These are phyloP conservation scores for Acrocyrtus sp. DNA, from an alignment of 2,888 invertebrate genomes.

Conservation along the genomic window DNA sequence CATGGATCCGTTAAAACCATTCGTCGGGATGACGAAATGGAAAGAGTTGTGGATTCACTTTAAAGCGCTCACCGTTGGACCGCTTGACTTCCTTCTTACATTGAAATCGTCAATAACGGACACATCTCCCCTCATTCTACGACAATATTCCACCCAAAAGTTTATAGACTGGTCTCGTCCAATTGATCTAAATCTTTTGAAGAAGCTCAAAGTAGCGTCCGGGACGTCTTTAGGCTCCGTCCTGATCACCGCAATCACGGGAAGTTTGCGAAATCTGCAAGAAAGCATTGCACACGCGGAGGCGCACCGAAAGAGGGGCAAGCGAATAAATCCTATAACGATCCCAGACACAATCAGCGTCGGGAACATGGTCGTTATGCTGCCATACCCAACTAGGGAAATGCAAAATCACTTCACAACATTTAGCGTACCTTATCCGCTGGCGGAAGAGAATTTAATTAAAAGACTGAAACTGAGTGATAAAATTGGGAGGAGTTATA, in stretches of 20 bases:
- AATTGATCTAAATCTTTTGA: conserved; percentile 46
- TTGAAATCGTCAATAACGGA: conserved; percentile 41
- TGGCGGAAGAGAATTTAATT: conserved; percentile 40
- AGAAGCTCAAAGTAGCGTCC: conserved; percentile 51
- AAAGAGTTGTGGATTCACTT: conserved; percentile 37
- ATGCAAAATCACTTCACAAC: conserved; percentile 60
- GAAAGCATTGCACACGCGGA: conserved; percentile 16
- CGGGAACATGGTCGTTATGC: conserved; percentile 55
- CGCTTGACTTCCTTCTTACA: conserved; percentile 41
- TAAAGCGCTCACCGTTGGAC: conserved; percentile 49
- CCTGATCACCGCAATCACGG: conserved; percentile 48
- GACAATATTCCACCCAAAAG: conserved; percentile 51
- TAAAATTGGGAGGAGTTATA: conserved; percentile 21
- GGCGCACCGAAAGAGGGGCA: not conserved
- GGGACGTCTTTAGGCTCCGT: conserved; percentile 51
- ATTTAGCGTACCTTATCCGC: conserved; percentile 55
- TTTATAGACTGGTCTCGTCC: conserved; percentile 52
- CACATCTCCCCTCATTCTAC: conserved; percentile 44
- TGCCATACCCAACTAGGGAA: conserved; percentile 53
- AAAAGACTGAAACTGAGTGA: conserved; percentile 49
- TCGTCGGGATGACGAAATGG: conserved; percentile 31
- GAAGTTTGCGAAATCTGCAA: conserved; percentile 42
- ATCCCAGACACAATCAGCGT: conserved; percentile 37
- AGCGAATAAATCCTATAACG: not conserved
- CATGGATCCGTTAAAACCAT: conserved; percentile 58